These are phyloP conservation scores for Ophioderma brevispina DNA, from an alignment of 35 echinoderm and acorn worm genomes.

Conservation along the genomic window DNA sequence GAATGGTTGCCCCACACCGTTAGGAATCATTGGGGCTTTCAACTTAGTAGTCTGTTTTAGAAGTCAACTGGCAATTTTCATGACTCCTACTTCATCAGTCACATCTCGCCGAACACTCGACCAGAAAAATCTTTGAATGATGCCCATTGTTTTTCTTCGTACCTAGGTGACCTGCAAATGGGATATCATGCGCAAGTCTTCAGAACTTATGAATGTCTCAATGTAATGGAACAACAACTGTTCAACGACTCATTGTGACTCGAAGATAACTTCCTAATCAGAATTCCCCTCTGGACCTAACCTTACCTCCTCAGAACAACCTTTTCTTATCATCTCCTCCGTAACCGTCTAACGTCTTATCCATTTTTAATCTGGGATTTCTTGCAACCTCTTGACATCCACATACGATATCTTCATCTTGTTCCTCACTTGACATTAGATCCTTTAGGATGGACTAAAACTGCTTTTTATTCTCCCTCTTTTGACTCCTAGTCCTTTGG, in stretches of 20 bases:
- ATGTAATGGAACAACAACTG: not conserved
- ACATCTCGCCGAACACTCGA: constrained; percentile 9
- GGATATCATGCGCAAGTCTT: constrained; percentile 42
- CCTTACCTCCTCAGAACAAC: not conserved
- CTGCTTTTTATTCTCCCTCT: not conserved
- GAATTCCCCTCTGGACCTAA: not conserved
- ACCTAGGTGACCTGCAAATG: constrained; percentile 39
- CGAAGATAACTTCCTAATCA: not conserved
- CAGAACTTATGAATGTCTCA: not conserved
- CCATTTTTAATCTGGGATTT: not conserved
- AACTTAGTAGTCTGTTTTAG: not conserved
- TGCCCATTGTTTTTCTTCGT: constrained; percentile 45
- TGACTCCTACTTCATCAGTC: constrained; percentile 25
- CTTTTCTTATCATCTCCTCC: not conserved
- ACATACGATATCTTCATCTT: not conserved
- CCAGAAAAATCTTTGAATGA: constrained; percentile 39
- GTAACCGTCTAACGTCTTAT: not conserved
- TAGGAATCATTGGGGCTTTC: constrained; percentile 58
- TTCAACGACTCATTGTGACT: not conserved
- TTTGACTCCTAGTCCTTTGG: not conserved
- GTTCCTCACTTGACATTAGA: not conserved
- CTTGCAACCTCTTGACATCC: not conserved
- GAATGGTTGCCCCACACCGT: constrained; percentile 61
- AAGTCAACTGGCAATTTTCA: constrained; percentile 23
- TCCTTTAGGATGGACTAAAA: not conserved